Evolutionary conservation across 1,140 invertebrate species (phyloP).

Genomic region (silkworm (Bombyx mori)): DNA sequence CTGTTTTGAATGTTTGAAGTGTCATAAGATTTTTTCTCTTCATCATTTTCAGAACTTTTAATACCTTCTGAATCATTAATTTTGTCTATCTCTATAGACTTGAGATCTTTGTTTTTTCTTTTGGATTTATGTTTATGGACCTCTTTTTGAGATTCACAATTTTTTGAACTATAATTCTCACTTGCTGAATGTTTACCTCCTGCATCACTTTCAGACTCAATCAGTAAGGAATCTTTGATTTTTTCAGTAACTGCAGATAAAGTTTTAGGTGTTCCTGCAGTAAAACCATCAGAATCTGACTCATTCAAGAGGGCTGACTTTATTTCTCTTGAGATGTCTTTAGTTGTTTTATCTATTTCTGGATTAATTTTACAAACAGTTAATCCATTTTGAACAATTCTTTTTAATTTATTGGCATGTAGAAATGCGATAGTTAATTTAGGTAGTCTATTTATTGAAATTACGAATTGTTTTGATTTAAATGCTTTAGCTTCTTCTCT

Average conservation of each 20-base stretch:
- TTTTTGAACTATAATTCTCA: not conserved
- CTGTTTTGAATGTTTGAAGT: conserved; percentile 3
- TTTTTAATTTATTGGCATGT: conserved; percentile 30
- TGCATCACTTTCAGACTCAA: conserved; percentile 24
- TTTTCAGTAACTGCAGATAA: conserved; percentile 8
- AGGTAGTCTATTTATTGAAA: conserved; percentile 37
- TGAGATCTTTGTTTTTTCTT: no score
- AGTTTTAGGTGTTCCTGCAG: not conserved
- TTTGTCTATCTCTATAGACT: not conserved
- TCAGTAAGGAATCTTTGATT: conserved; percentile 19
- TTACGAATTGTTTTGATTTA: conserved; percentile 36
- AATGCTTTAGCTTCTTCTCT: conserved; percentile 38
- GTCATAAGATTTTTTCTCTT: not conserved
- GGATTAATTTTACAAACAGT: conserved; percentile 24
- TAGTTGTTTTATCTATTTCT: conserved; percentile 6
- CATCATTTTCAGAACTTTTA: not conserved
- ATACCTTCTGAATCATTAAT: not conserved
- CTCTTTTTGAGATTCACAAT: not conserved
- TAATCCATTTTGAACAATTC: conserved; percentile 26
- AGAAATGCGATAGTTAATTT: conserved; percentile 34
- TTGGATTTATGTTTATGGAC: no score
- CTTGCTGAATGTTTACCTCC: conserved; percentile 3
- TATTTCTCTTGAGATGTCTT: conserved; percentile 7
- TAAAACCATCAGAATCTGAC: conserved; percentile 3
- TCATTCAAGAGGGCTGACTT: conserved; percentile 4